Evolutionary conservation across 2,888 invertebrate species (phyloP).

Genomic region (Tetragnatha montana): DNA sequence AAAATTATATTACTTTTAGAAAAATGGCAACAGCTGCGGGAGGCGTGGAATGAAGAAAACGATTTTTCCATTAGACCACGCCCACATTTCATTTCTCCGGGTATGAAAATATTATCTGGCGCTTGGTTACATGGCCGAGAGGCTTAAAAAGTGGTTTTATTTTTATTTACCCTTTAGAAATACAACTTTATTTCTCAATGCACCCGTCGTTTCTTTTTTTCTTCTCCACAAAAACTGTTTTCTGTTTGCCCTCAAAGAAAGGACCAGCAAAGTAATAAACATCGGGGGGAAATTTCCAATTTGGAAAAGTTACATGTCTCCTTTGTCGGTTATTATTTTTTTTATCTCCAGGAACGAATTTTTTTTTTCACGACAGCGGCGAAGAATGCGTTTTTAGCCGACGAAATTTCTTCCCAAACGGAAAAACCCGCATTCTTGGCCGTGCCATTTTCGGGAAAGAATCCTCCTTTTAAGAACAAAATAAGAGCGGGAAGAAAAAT

Average conservation of each 20-base stretch:
- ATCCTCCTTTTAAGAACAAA: conserved; percentile 20
- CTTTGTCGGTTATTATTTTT: conserved; percentile 41
- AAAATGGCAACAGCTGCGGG: not conserved
- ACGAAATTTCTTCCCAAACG: conserved; percentile 39
- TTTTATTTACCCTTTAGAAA: not conserved
- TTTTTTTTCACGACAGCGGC: not conserved
- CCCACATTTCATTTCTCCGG: not conserved
- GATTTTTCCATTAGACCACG: not conserved
- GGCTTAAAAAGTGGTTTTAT: not conserved
- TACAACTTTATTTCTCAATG: not conserved
- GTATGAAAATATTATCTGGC: not conserved
- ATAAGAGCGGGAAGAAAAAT: conserved; percentile 12
- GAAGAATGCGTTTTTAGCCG: conserved; percentile 50
- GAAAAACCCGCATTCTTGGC: conserved; percentile 49
- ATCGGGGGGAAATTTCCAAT: conserved; percentile 43
- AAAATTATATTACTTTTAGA: too few relatives aligned
- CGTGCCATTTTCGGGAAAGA: conserved; percentile 51
- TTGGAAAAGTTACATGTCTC: conserved; percentile 17
- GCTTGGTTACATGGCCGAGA: not conserved
- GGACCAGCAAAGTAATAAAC: not conserved
- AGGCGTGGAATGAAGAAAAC: not conserved
- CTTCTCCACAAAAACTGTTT: not conserved
- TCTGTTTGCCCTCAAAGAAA: not conserved
- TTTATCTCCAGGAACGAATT: not conserved
- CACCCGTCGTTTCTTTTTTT: not conserved